phyloP scores from a whole-genome alignment of 2,113 vertebrate genomes.

The Narcine bancroftii region DNA sequence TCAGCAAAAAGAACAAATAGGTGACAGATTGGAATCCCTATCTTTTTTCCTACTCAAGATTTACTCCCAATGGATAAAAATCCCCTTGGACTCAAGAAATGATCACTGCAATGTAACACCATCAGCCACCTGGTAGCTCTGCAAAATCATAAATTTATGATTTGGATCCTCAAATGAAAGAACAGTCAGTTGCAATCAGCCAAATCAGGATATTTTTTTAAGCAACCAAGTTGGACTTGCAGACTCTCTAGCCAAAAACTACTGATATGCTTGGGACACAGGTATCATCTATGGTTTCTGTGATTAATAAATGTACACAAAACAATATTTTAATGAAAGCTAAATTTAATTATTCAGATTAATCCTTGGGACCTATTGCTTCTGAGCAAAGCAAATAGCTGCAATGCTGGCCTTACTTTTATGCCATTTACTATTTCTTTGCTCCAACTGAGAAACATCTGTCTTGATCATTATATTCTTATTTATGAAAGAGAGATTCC shows the following conservation, averaged over 20 bases:
- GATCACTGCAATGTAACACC: background rate
- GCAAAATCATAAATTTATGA: background rate
- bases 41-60: background rate
- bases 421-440: background rate
- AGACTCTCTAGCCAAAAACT: background rate
- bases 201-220: background rate
- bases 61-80: background rate
- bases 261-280: background rate
- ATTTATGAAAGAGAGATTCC: background rate
- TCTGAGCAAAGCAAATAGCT: background rate
- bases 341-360: slow-evolving; percentile 8
- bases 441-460: slow-evolving; percentile 6
- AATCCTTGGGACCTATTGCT: background rate
- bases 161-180: background rate
- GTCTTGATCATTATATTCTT: slow-evolving; percentile 2
- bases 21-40: background rate
- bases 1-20: background rate
- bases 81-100: background rate
- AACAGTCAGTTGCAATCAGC: background rate
- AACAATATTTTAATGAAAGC: background rate
- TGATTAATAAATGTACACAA: slow-evolving; percentile 8
- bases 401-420: background rate
- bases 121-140: background rate
- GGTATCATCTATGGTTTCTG: background rate
- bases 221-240: background rate